phyloP scores from a whole-genome alignment of 2,797 vertebrate species.

The Myotis planiceps region DNA sequence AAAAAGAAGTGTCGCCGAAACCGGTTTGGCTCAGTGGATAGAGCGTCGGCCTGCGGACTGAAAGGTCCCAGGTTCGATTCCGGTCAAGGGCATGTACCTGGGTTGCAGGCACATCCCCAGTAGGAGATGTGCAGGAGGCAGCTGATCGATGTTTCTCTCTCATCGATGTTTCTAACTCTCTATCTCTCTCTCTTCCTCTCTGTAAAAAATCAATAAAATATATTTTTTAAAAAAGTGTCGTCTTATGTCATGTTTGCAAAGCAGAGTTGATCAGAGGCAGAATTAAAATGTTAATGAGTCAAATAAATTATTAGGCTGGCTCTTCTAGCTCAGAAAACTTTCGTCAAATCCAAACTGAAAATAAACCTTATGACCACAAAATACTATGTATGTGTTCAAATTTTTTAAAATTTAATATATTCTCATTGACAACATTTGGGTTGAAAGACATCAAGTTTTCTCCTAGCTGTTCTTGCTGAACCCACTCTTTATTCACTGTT shows the following conservation, averaged over 20 bases:
- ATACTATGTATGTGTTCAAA: not conserved
- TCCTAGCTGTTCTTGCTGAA: not conserved
- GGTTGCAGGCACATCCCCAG: no score
- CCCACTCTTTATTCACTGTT: not conserved
- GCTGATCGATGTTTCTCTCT: no score
- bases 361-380: not conserved
- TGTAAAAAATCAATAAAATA: no score
- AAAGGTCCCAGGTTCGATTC: no score
- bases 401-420: not conserved
- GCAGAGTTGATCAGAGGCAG: not conserved
- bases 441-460: not conserved
- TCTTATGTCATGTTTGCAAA: not conserved
- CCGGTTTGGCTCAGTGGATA: no score
- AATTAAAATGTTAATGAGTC: slow-evolving; percentile 9
- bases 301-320: not conserved
- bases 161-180: no score
- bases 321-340: not conserved
- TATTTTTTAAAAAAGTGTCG: not conserved
- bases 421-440: not conserved
- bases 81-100: no score
- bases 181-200: no score
- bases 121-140: no score
- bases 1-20: not conserved
- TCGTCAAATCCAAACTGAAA: not conserved
- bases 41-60: no score